Conservation (phyloP, 2,797 vertebrate genomes). For the Sandelia bainsii region DNA sequence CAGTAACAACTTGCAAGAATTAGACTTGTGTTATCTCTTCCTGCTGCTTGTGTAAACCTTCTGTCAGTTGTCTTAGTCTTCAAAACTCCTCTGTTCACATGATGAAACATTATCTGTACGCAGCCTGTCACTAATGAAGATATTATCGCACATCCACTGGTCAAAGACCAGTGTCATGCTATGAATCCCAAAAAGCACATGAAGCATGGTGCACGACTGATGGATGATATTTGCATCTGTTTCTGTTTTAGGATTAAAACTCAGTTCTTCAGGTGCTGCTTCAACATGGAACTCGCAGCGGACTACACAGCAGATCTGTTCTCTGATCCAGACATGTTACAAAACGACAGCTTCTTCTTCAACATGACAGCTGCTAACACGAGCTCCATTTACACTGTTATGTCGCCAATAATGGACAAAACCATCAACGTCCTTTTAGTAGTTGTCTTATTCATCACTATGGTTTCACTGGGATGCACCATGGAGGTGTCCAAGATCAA, state of each 20-base stretch:
- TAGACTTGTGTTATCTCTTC: too few species aligned
- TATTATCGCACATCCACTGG: too few species aligned
- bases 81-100: too few species aligned
- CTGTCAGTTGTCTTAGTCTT: too few species aligned
- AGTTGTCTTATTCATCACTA: conserved; percentile 65
- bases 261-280: background rate
- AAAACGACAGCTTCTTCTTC: conserved; percentile 23
- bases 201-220: background rate
- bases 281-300: conserved; percentile 7
- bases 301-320: conserved; percentile 1
- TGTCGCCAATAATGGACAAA: conserved; percentile 61
- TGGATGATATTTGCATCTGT: background rate
- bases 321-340: conserved; percentile 6
- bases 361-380: conserved; percentile 54
- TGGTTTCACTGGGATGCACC: conserved; percentile 88
- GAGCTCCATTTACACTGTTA: background rate
- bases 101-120: too few species aligned
- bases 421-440: conserved; percentile 64
- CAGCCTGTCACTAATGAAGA: too few species aligned
- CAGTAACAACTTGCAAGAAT: background rate
- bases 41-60: too few species aligned
- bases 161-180: background rate
- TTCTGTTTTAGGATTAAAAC: background rate
- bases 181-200: background rate
- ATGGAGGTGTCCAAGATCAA: conserved; percentile 89